phyloP scores from a whole-genome alignment of 2,797 vertebrate species.

The Cuculus canorus region DNA sequence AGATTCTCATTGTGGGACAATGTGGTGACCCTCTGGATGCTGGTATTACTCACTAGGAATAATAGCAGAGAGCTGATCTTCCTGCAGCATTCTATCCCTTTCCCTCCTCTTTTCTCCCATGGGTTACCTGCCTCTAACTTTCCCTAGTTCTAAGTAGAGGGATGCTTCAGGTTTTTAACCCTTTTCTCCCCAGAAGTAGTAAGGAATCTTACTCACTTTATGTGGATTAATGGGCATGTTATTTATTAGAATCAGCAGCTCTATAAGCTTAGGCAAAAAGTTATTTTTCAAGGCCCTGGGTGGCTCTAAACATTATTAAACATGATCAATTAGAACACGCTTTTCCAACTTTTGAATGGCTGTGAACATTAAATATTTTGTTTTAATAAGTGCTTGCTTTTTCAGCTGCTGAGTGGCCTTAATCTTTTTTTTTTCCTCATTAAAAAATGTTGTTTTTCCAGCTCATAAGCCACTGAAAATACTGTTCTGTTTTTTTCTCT shows the following conservation, averaged over 20 bases:
- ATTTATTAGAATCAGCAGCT: conserved; percentile 41
- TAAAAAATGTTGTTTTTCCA: conserved; percentile 75
- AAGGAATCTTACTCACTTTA: neutral
- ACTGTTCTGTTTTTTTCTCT: conserved; percentile 16
- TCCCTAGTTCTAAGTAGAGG: neutral
- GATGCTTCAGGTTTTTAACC: neutral
- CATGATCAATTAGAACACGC: conserved; percentile 44
- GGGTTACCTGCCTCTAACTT: neutral
- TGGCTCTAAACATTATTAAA: conserved; percentile 72
- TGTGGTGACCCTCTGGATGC: neutral
- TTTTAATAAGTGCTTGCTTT: conserved; percentile 74
- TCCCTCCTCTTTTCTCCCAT: neutral
- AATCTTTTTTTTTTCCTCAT: conserved; percentile 67
- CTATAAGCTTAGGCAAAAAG: conserved; percentile 19
- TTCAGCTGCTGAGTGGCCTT: conserved; percentile 69
- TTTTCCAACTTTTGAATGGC: conserved; percentile 69
- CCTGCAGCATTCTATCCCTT: neutral
- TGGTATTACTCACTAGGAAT: neutral
- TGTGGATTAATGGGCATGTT: neutral
- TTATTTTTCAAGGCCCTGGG: conserved; percentile 60
- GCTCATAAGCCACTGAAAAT: conserved; percentile 72
- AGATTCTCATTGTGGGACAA: neutral
- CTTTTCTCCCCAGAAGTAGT: neutral
- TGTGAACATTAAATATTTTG: conserved; percentile 72
- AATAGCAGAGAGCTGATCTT: neutral